These are phyloP conservation scores for Lasioglossum leucozonium DNA, from an alignment of 2,888 invertebrate genomes.

Conservation along the genomic window DNA sequence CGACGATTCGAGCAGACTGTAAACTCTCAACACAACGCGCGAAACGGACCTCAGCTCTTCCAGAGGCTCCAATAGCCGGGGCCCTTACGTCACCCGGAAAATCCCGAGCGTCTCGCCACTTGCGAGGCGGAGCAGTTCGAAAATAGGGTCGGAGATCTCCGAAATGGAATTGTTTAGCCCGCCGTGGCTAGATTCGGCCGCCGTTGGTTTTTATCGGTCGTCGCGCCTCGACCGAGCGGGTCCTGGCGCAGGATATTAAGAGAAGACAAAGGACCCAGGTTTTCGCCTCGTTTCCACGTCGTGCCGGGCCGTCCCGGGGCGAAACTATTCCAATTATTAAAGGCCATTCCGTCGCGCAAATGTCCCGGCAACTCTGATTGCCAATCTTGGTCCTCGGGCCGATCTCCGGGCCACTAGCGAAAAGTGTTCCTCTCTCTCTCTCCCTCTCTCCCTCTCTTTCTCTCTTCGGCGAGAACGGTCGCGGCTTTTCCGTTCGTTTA, in stretches of 20 bases:
- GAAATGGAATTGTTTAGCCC: background rate
- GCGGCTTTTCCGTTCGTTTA: background rate
- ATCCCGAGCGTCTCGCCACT: background rate
- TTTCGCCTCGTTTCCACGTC: constrained; percentile 55
- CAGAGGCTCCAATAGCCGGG: background rate
- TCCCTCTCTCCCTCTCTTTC: background rate
- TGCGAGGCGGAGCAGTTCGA: background rate
- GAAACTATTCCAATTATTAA: constrained; percentile 75
- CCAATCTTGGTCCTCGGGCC: constrained; percentile 60
- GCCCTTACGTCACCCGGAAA: background rate
- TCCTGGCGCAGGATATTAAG: constrained; percentile 36
- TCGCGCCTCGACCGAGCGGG: constrained; percentile 23
- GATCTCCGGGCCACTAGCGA: constrained; percentile 22
- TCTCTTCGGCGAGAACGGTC: background rate
- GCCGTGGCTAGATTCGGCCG: background rate
- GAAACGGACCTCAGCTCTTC: background rate
- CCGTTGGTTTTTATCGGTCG: constrained; percentile 45
- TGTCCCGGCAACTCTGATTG: constrained; percentile 73
- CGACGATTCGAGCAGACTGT: background rate
- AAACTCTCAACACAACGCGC: background rate
- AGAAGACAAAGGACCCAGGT: constrained; percentile 51
- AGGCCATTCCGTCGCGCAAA: constrained; percentile 64
- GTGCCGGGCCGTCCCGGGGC: constrained; percentile 35
- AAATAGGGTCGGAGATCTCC: background rate
- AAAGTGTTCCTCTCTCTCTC: background rate